These are phyloP conservation scores for Aporrectodea caliginosa DNA, from an alignment of 1,140 invertebrate species.

Conservation along the genomic window DNA sequence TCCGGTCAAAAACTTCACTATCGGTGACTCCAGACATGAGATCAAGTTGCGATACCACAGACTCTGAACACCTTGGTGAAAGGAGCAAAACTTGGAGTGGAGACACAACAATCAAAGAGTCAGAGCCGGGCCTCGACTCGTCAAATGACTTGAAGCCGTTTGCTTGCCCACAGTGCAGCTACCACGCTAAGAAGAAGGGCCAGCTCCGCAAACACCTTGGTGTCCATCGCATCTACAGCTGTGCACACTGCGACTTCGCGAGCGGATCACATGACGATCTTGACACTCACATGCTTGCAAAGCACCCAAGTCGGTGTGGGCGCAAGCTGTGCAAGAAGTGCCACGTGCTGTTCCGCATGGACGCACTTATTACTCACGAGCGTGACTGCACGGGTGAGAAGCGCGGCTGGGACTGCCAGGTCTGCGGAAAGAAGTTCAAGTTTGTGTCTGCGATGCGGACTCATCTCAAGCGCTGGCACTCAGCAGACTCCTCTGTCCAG, in stretches of 20 bases:
- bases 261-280: not conserved
- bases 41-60: too few relatives aligned
- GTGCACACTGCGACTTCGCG: conserved; percentile 29
- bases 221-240: conserved; percentile 20
- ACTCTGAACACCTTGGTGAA: too few relatives aligned
- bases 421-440: conserved; percentile 48
- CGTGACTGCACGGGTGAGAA: conserved; percentile 42
- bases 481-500: too few relatives aligned
- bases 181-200: conserved; percentile 23
- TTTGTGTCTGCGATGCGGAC: conserved; percentile 37
- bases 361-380: conserved; percentile 44
- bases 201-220: conserved; percentile 26
- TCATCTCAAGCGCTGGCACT: conserved; percentile 39
- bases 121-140: too few relatives aligned
- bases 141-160: conserved; percentile 8
- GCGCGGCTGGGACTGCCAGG: conserved; percentile 41
- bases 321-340: conserved; percentile 46
- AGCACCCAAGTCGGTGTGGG: conserved; percentile 26
- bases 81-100: too few relatives aligned
- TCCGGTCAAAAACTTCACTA: too few relatives aligned
- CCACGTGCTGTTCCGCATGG: conserved; percentile 43
- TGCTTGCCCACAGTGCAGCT: conserved; percentile 15
- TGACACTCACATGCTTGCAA: conserved; percentile 14
- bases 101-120: too few relatives aligned
- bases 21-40: too few relatives aligned